Evolutionary conservation across 2,888 invertebrate genomes (phyloP).

Genomic region (Sylvicola fuscatus): DNA sequence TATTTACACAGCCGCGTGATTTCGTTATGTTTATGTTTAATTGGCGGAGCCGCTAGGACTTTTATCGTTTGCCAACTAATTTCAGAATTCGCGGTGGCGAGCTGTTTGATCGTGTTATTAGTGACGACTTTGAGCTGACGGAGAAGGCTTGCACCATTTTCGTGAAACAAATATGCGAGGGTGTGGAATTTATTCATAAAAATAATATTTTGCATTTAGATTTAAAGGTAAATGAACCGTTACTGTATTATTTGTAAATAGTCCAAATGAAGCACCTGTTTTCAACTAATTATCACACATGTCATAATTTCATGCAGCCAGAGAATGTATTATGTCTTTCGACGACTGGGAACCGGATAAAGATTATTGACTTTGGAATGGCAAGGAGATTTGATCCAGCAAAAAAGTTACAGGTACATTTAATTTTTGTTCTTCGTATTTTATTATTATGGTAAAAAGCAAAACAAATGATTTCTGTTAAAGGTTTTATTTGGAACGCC

Average conservation of each 20-base stretch:
- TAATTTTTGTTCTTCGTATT: conserved; percentile 19
- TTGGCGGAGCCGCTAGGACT: not conserved
- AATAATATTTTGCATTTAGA: conserved; percentile 85
- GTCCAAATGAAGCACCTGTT: conserved; percentile 9
- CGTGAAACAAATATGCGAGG: conserved; percentile 89
- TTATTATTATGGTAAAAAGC: conserved; percentile 23
- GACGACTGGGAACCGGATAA: conserved; percentile 79
- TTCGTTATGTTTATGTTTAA: not conserved
- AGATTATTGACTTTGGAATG: conserved; percentile 90
- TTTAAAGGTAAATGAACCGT: conserved; percentile 51
- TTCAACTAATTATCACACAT: too few species aligned
- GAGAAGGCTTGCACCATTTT: conserved; percentile 87
- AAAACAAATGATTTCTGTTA: not conserved
- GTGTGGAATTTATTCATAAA: conserved; percentile 80
- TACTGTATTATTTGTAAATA: conserved; percentile 6
- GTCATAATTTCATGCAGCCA: too few species aligned
- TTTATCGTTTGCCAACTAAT: conserved; percentile 10
- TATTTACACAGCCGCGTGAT: too few species aligned
- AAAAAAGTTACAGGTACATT: conserved; percentile 49
- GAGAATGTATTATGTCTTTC: conserved; percentile 90
- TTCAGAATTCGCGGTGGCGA: conserved; percentile 86
- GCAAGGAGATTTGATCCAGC: conserved; percentile 71
- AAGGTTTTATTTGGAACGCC: conserved; percentile 53
- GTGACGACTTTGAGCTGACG: conserved; percentile 85
- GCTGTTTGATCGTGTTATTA: conserved; percentile 86